Conservation (phyloP, 2,888 invertebrate genomes). For the Diplolepis rosae region DNA sequence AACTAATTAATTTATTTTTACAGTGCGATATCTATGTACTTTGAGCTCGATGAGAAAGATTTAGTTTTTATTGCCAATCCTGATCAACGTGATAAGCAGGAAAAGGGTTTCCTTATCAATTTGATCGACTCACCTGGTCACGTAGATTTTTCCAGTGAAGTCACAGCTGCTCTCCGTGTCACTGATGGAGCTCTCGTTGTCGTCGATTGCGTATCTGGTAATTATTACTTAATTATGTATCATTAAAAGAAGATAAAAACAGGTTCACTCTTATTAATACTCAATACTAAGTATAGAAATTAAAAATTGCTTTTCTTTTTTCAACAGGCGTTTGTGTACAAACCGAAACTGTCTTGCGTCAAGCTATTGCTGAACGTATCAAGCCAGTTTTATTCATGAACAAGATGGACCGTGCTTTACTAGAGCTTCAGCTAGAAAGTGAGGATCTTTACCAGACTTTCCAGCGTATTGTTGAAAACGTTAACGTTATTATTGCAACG, state of each 20-base stretch:
- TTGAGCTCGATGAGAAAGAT: slow-evolving; percentile 96
- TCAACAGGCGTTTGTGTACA: slow-evolving; percentile 96
- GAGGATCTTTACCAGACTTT: slow-evolving; percentile 99
- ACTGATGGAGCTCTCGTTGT: slow-evolving; percentile 99
- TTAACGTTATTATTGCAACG: slow-evolving; percentile 99
- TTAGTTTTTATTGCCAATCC: slow-evolving; percentile 92
- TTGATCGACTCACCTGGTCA: slow-evolving; percentile 99
- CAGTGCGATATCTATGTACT: slow-evolving; percentile 99
- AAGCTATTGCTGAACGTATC: slow-evolving; percentile 99
- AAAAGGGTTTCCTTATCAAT: slow-evolving; percentile 99
- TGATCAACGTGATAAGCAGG: slow-evolving; percentile 92
- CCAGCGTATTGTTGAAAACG: slow-evolving; percentile 99
- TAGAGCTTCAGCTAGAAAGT: slow-evolving; percentile 96
- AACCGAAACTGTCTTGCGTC: slow-evolving; percentile 99
- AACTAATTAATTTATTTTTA: slow-evolving; percentile 51
- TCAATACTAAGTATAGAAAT: background rate
- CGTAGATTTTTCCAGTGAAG: slow-evolving; percentile 99
- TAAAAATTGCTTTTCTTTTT: background rate
- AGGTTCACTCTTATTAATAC: background rate
- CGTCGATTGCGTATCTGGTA: slow-evolving; percentile 99
- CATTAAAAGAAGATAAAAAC: no score
- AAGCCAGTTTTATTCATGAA: slow-evolving; percentile 99
- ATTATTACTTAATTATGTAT: slow-evolving; percentile 61
- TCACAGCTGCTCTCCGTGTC: slow-evolving; percentile 99
- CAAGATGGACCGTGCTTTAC: slow-evolving; percentile 99